Evolutionary conservation across 2,797 vertebrate genomes (phyloP).

Genomic region (Rhinogobio ventralis): DNA sequence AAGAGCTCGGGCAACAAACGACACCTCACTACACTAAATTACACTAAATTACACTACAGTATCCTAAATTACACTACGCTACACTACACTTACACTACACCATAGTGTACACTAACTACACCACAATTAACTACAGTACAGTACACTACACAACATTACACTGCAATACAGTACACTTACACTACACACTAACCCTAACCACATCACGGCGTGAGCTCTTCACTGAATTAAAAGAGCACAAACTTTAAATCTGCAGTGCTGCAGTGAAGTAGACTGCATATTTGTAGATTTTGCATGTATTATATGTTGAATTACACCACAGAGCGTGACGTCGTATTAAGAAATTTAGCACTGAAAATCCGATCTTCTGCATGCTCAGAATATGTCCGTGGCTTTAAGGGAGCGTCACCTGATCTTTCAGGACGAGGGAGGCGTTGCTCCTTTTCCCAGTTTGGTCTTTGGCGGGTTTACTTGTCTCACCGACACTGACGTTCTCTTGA

Average conservation of each 20-base stretch:
- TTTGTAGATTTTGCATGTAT: background rate
- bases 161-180: no score
- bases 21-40: no score
- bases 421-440: slow-evolving; percentile 65
- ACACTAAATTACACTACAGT: no score
- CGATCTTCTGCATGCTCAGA: background rate
- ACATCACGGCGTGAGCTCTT: no score
- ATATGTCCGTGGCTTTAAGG: background rate
- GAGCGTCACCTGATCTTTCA: slow-evolving; percentile 65
- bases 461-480: slow-evolving; percentile 39
- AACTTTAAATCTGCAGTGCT: no score
- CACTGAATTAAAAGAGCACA: no score
- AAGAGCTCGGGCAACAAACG: no score
- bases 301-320: background rate
- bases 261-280: background rate
- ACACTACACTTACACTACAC: no score
- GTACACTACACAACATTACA: no score
- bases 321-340: background rate
- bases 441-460: slow-evolving; percentile 57
- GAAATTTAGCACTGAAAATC: background rate
- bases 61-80: no score
- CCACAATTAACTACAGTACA: no score
- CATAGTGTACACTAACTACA: no score
- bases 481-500: slow-evolving; percentile 73
- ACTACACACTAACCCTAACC: background rate